Evolutionary conservation across 2,888 invertebrate genomes (phyloP), one percentile per base, ranked within the genome.

Genomic region (Anthrax anthrax): DNA sequence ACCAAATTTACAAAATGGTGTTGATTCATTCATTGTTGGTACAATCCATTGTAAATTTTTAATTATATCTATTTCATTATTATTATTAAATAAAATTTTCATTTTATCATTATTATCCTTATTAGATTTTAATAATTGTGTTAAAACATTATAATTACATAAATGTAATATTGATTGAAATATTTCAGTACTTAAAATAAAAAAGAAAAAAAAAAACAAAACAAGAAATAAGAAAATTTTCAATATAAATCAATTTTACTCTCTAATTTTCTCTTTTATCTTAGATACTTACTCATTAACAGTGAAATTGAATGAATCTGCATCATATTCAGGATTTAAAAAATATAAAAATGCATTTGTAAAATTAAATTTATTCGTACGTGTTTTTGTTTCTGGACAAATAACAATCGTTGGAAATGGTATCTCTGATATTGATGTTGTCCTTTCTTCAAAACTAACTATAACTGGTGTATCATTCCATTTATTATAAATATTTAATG

Each of bases 381-480:
- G 40, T 8, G 48, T 41, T 59, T 84, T 84, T 1, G 80, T 81
- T 64, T 81, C 80, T 9, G 77, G 72, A 55, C 81, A 81, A 18
- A 81, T 70, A 0, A 78, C 78, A 12, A 79, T 74, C 1, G 79
- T 75, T 14, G 79, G 79, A 55, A 78, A 80, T 1, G 79, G 79
- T 52, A 78, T 76, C 67, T 77, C 63, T 62, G 65, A 65, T 0
- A 68, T 64, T 17, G 68, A 67, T 9, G 81, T 83, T 0, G 81
- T 77, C 47, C 77, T 80, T 60, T 81, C 80, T 1, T 81, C 81
- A 57, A 84, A 83, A 57, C 80, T 81, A 14, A 83, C 81, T 55
- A 83, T 80, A 1, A 83, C 81, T 1, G 82, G 82, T 56, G 76
- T 78, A 51, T 74, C 73, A 49, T 76, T 73, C 81, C 82, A 83